A percentile compares a stretch with the other conserved stretches of the same genome.
Evolutionary conservation across 2,797 vertebrate species (phyloP).

Genomic region (Lerista edwardsae): DNA sequence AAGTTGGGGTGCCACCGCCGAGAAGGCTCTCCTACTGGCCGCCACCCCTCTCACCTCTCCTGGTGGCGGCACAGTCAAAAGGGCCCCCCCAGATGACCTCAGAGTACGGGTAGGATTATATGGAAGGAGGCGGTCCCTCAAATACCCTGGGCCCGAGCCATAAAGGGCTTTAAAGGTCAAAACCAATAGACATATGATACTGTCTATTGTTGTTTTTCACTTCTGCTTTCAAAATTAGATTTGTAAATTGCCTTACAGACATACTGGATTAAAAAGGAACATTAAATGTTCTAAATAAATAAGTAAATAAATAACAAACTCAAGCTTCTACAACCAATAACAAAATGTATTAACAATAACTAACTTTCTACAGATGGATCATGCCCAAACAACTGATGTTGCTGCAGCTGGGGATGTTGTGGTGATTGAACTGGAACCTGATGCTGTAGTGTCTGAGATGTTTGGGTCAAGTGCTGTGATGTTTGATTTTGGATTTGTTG

Average conservation of each 20-base stretch:
- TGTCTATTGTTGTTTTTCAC: not conserved
- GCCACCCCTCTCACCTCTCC: too few species aligned
- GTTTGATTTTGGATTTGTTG: constrained; percentile 81
- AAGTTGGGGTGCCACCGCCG: too few species aligned
- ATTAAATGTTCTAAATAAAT: not conserved
- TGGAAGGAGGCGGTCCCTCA: too few species aligned
- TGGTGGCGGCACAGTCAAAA: too few species aligned
- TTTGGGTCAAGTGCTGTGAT: constrained; percentile 69
- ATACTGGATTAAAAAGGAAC: not conserved
- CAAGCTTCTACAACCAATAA: not conserved
- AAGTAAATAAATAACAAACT: not conserved
- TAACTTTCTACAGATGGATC: constrained; percentile 91
- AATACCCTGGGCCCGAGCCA: too few species aligned
- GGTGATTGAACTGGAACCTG: constrained; percentile 74
- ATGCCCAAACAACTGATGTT: constrained; percentile 89
- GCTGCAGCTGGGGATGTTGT: constrained; percentile 74
- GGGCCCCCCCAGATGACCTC: too few species aligned
- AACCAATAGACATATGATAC: too few species aligned
- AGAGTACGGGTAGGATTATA: too few species aligned
- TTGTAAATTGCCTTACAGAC: not conserved
- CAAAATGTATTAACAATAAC: constrained; percentile 66
- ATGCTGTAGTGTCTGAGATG: constrained; percentile 74
- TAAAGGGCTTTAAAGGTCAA: too few species aligned
- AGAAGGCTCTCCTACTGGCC: too few species aligned
- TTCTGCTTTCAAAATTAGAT: not conserved